These are phyloP conservation scores for Acanthococcus lagerstroemiae DNA, from an alignment of 2,888 invertebrate species.

Conservation along the genomic window DNA sequence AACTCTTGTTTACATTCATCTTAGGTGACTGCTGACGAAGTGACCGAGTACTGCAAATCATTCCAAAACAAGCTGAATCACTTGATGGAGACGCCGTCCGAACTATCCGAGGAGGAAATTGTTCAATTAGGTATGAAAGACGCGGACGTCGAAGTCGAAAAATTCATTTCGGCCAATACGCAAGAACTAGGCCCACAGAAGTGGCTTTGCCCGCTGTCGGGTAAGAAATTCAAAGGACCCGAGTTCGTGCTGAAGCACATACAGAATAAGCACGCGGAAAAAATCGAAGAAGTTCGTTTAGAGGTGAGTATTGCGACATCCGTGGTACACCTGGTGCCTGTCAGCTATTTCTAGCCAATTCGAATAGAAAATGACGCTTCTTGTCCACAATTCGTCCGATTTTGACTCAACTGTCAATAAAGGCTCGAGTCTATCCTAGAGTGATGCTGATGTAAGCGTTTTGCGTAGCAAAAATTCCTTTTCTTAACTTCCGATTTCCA, in stretches of 20 bases:
- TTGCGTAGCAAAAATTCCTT: too few species aligned
- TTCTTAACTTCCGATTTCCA: too few species aligned
- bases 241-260: slow-evolving; percentile 98
- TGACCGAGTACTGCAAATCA: slow-evolving; percentile 62
- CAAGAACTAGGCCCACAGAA: slow-evolving; percentile 96
- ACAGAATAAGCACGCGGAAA: slow-evolving; percentile 92
- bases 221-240: slow-evolving; percentile 97
- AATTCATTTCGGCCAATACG: slow-evolving; percentile 90
- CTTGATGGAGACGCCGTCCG: slow-evolving; percentile 67
- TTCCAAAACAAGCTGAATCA: slow-evolving; percentile 88
- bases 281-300: slow-evolving; percentile 91
- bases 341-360: too few species aligned
- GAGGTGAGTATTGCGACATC: slow-evolving; percentile 67
- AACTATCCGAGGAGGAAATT: slow-evolving; percentile 61
- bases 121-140: slow-evolving; percentile 75
- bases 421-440: too few species aligned
- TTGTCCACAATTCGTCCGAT: too few species aligned
- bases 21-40: slow-evolving; percentile 44
- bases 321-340: too few species aligned
- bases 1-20: background rate
- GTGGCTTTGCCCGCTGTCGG: slow-evolving; percentile 96
- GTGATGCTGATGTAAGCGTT: too few species aligned
- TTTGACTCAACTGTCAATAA: too few species aligned
- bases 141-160: slow-evolving; percentile 69
- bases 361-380: too few species aligned